Percentiles rank a stretch among this genome's conserved stretches.
Evolutionary conservation across 2,888 invertebrate genomes (phyloP).

Genomic region (Tipula unca): DNA sequence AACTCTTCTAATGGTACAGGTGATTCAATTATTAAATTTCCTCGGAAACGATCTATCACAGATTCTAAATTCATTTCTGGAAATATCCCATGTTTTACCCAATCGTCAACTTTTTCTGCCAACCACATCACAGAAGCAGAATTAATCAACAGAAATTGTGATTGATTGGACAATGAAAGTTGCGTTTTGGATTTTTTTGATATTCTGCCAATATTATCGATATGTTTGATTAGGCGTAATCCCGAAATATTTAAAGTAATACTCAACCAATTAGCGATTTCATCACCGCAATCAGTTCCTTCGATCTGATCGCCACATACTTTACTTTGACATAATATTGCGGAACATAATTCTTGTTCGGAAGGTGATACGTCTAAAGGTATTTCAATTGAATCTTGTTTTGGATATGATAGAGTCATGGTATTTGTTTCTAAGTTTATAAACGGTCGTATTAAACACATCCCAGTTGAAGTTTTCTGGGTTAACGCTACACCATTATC

Average conservation of each 20-base stretch:
- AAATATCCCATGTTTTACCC: conserved; percentile 41
- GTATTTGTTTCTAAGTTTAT: conserved; percentile 52
- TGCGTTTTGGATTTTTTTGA: conserved; percentile 27
- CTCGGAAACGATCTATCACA: conserved; percentile 72
- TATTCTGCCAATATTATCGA: conserved; percentile 36
- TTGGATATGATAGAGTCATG: conserved; percentile 53
- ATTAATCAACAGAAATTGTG: conserved; percentile 77
- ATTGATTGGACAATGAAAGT: conserved; percentile 69
- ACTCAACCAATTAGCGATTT: conserved; percentile 72
- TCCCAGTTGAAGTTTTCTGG: conserved; percentile 71
- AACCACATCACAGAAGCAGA: conserved; percentile 68
- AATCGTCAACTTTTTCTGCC: conserved; percentile 45
- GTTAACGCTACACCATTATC: conserved; percentile 74
- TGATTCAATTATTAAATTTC: conserved; percentile 78
- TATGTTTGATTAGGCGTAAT: conserved; percentile 59
- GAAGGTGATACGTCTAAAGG: conserved; percentile 42
- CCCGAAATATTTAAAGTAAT: conserved; percentile 59
- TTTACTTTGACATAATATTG: conserved; percentile 63
- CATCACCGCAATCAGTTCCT: conserved; percentile 77
- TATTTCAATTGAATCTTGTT: conserved; percentile 46
- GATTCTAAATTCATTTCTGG: conserved; percentile 46
- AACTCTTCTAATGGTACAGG: conserved; percentile 69
- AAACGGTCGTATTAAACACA: conserved; percentile 69
- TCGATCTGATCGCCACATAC: conserved; percentile 74
- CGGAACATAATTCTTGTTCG: conserved; percentile 31